These are phyloP conservation scores for Armadillidium nasatum DNA, from an alignment of 1,140 invertebrate genomes.

Conservation along the genomic window DNA sequence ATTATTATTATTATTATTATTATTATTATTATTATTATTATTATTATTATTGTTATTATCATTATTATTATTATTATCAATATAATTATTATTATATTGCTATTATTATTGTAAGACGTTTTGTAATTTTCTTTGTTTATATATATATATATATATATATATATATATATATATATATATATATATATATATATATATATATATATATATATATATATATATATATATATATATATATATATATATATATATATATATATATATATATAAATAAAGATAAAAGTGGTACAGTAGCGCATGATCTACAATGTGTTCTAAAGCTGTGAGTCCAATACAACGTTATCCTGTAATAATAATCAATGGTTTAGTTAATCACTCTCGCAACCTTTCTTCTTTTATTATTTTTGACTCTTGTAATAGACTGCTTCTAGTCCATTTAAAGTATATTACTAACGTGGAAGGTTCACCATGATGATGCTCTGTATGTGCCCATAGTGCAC, in stretches of 20 bases:
- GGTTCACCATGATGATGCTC: neutral
- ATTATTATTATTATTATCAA: too few species aligned
- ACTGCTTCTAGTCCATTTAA: neutral
- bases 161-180: too few species aligned
- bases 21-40: slow-evolving; percentile 2
- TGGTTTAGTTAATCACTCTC: neutral
- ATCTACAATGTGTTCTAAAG: neutral
- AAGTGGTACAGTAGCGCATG: too few species aligned
- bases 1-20: slow-evolving; percentile 6
- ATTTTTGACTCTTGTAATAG: neutral
- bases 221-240: slow-evolving; percentile 1
- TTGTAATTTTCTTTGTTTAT: too few species aligned
- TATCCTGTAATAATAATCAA: neutral
- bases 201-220: neutral
- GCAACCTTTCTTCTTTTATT: neutral
- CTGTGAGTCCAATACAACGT: neutral
- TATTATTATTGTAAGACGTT: too few species aligned
- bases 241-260: neutral
- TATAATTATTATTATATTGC: too few species aligned
- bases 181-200: too few species aligned
- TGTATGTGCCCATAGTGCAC: neutral
- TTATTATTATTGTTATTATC: too few species aligned
- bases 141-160: too few species aligned
- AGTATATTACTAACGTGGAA: neutral
- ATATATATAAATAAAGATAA: neutral